phyloP scores from a whole-genome alignment of 2,888 invertebrate species.

The Dasysyrphus albostriatus region DNA sequence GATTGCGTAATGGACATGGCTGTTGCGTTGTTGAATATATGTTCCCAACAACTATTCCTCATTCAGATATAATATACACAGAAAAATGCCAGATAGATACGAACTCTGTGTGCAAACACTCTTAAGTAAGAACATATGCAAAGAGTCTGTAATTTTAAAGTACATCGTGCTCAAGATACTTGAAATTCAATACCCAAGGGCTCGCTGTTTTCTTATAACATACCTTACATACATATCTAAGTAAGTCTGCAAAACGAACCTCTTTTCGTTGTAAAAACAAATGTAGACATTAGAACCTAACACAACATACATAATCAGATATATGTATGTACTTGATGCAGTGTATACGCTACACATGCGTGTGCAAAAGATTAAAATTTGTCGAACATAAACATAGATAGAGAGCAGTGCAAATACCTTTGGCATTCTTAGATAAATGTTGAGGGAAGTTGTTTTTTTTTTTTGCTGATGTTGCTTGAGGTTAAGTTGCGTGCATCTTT shows the following conservation, averaged over 20 bases:
- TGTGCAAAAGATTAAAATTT: slow-evolving; percentile 69
- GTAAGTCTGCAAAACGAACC: slow-evolving; percentile 21
- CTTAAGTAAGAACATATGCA: slow-evolving; percentile 57
- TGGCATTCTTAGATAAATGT: slow-evolving; percentile 44
- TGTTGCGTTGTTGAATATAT: slow-evolving; percentile 5
- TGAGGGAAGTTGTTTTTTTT: not conserved
- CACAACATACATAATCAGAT: slow-evolving; percentile 65
- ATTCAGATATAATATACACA: slow-evolving; percentile 22
- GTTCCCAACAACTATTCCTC: slow-evolving; percentile 19
- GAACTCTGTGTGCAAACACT: slow-evolving; percentile 60
- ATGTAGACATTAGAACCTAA: slow-evolving; percentile 73
- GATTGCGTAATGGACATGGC: slow-evolving; percentile 59
- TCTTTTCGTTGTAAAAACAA: slow-evolving; percentile 60
- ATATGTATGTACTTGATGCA: not conserved
- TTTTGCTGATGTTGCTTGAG: not conserved
- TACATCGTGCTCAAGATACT: slow-evolving; percentile 66
- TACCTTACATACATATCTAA: not conserved
- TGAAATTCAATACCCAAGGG: slow-evolving; percentile 70
- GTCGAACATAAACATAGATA: slow-evolving; percentile 65
- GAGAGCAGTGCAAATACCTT: slow-evolving; percentile 48
- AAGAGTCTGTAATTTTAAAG: slow-evolving; percentile 70
- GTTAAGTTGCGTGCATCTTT: slow-evolving; percentile 54
- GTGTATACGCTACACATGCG: slow-evolving; percentile 35
- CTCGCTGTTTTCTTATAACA: slow-evolving; percentile 45
- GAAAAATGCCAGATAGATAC: slow-evolving; percentile 24